Percentiles rank a stretch among this genome's conserved stretches.
These are phyloP conservation scores for Scolopax rusticola DNA, from an alignment of 2,797 vertebrate genomes.

Conservation along the genomic window DNA sequence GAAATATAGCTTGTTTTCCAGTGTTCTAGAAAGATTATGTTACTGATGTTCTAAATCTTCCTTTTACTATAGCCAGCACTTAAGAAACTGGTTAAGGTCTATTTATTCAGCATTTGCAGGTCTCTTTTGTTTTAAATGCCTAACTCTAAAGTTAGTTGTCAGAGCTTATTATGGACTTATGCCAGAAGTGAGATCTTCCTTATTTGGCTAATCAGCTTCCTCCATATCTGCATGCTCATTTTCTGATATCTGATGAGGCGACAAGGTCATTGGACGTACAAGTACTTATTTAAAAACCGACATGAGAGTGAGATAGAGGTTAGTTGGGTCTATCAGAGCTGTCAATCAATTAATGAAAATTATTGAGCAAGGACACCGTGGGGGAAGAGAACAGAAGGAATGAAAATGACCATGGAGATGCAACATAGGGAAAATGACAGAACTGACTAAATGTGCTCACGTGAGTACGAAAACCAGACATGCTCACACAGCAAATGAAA, in stretches of 20 bases:
- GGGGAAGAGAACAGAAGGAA: constrained; percentile 87
- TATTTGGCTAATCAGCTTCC: constrained; percentile 82
- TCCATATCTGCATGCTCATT: constrained; percentile 87
- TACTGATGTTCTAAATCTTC: neutral
- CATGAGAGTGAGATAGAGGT: constrained; percentile 94
- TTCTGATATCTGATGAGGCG: constrained; percentile 95
- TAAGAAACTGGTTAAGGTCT: neutral
- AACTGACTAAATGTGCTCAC: constrained; percentile 74
- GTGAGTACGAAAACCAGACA: constrained; percentile 73
- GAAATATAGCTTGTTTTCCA: neutral
- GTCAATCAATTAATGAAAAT: constrained; percentile 99
- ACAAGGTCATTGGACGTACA: constrained; percentile 98
- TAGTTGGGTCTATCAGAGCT: constrained; percentile 97
- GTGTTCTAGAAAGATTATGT: neutral
- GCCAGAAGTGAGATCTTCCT: constrained; percentile 77
- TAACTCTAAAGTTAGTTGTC: constrained; percentile 71
- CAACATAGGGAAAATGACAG: constrained; percentile 85
- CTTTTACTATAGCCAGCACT: neutral
- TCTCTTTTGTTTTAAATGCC: constrained; percentile 39
- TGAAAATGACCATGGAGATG: constrained; percentile 91
- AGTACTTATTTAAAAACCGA: constrained; percentile 99
- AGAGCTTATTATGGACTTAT: constrained; percentile 67
- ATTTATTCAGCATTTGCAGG: constrained; percentile 35
- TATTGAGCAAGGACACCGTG: constrained; percentile 95
- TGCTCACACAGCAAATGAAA: constrained; percentile 71